A percentile compares a stretch with the other conserved stretches of the same genome.
Evolutionary conservation across 2,888 invertebrate genomes (phyloP).

Genomic region (Tenthredo livida): DNA sequence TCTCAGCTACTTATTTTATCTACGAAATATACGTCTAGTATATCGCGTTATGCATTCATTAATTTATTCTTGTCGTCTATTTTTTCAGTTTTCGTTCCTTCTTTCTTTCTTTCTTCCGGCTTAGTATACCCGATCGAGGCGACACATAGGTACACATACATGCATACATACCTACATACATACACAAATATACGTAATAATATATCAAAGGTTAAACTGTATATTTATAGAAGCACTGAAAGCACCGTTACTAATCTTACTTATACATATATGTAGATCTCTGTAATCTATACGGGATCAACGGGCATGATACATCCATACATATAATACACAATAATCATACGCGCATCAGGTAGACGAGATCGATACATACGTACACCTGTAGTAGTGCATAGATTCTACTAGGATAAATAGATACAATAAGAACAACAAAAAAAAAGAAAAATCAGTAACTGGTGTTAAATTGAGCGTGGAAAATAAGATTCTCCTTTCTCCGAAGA

Average conservation of each 20-base stretch:
- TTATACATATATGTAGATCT: neutral
- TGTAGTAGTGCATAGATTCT: too few relatives aligned
- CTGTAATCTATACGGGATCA: neutral
- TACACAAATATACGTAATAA: neutral
- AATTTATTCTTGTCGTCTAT: neutral
- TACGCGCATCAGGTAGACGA: neutral
- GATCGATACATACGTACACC: too few relatives aligned
- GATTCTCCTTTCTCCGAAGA: too few relatives aligned
- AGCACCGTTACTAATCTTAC: slow-evolving; percentile 39
- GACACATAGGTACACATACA: neutral
- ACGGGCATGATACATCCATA: neutral
- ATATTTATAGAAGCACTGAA: neutral
- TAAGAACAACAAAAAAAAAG: too few relatives aligned
- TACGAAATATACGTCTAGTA: neutral
- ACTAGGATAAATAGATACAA: too few relatives aligned
- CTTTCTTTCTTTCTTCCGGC: neutral
- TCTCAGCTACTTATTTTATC: neutral
- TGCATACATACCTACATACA: neutral
- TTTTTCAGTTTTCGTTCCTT: neutral
- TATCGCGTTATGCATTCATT: neutral
- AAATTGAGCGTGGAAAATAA: too few relatives aligned
- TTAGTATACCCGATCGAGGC: neutral
- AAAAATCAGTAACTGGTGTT: too few relatives aligned
- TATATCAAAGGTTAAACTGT: neutral
- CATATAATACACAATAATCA: neutral